phyloP scores from a whole-genome alignment of 2,888 invertebrate species.

The Arge pagana region DNA sequence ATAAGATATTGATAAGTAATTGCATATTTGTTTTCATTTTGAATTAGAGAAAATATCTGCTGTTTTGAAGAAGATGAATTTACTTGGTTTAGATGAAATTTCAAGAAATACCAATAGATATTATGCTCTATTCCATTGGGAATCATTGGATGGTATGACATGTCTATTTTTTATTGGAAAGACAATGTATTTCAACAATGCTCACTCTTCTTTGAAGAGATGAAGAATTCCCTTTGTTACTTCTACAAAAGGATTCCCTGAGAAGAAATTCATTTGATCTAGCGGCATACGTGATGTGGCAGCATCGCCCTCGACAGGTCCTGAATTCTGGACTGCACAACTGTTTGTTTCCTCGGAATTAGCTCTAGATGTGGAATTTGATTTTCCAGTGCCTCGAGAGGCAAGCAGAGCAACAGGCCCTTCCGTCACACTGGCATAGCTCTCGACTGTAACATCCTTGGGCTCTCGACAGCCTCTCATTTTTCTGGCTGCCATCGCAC shows the following conservation, averaged over 20 bases:
- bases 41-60: not conserved
- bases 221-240: slow-evolving; percentile 96
- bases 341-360: slow-evolving; percentile 43
- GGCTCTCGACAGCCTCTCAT: slow-evolving; percentile 72
- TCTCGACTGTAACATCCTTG: slow-evolving; percentile 78
- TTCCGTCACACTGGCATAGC: slow-evolving; percentile 71
- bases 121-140: not conserved
- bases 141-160: not conserved
- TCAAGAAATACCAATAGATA: not conserved
- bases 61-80: not conserved
- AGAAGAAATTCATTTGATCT: slow-evolving; percentile 70
- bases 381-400: slow-evolving; percentile 33
- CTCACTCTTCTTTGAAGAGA: slow-evolving; percentile 95
- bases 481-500: slow-evolving; percentile 58
- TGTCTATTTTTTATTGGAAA: not conserved
- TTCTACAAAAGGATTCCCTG: slow-evolving; percentile 97
- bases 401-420: slow-evolving; percentile 53
- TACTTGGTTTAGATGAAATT: not conserved
- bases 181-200: slow-evolving; percentile 34
- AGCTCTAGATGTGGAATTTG: slow-evolving; percentile 37
- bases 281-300: slow-evolving; percentile 41
- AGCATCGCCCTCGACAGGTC: slow-evolving; percentile 39
- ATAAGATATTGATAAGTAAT: too few relatives aligned
- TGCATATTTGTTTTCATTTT: not conserved
- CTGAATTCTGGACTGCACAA: slow-evolving; percentile 33